Evolutionary conservation across 2,797 vertebrate genomes (phyloP).

Genomic region (Coilia nasus): DNA sequence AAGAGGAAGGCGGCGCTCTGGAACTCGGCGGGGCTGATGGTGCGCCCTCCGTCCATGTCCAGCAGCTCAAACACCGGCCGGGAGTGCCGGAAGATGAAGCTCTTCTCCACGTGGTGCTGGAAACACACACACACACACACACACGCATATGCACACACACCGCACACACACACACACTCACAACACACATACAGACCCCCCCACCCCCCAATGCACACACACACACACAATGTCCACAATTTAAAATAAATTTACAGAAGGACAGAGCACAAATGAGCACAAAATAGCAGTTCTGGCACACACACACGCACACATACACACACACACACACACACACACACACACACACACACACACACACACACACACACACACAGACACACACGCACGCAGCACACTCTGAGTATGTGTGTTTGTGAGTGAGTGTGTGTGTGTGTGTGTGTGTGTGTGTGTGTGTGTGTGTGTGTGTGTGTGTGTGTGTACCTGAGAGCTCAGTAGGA

Average conservation of each 20-base stretch:
- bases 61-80: constrained; percentile 62
- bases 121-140: constrained; percentile 8
- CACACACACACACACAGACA: not conserved
- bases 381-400: not conserved
- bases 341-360: not conserved
- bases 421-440: constrained; percentile 5
- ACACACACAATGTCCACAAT: too few relatives aligned
- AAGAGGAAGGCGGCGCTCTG: constrained; percentile 65
- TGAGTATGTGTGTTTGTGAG: not conserved
- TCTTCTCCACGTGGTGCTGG: constrained; percentile 60
- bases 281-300: too few relatives aligned
- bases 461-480: constrained; percentile 7
- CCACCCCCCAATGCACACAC: not conserved
- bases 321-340: constrained; percentile 18
- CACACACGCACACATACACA: constrained; percentile 6
- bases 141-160: not conserved
- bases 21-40: constrained; percentile 43
- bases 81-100: constrained; percentile 58
- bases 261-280: too few relatives aligned
- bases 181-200: not conserved
- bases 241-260: too few relatives aligned
- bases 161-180: not conserved
- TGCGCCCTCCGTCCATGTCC: constrained; percentile 43
- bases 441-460: constrained; percentile 18
- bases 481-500: constrained; percentile 62